These are phyloP conservation scores for Leontopithecus rosalia DNA, from an alignment of 2,797 vertebrate genomes.

Conservation along the genomic window DNA sequence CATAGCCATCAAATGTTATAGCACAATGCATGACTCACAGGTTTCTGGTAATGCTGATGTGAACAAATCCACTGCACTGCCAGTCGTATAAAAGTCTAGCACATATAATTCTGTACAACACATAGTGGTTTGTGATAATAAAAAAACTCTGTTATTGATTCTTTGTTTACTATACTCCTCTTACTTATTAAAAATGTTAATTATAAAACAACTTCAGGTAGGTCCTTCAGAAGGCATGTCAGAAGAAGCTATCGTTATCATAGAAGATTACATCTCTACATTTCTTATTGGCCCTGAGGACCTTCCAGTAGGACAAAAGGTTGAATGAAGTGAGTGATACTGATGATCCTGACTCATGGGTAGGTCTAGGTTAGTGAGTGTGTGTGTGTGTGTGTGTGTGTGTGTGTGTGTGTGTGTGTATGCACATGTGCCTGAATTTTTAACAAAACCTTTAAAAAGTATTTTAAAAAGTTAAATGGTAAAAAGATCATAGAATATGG, in stretches of 20 bases:
- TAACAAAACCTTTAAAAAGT: background rate
- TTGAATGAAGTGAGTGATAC: background rate
- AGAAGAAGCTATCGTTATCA: background rate
- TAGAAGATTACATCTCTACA: background rate
- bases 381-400: background rate
- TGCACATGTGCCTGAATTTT: background rate
- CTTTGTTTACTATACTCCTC: background rate
- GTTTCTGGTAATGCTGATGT: background rate
- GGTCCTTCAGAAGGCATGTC: background rate
- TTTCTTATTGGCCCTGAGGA: background rate
- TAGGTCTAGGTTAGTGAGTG: background rate
- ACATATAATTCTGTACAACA: background rate
- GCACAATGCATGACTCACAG: background rate
- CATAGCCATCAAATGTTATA: background rate
- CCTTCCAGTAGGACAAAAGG: background rate
- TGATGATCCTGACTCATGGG: background rate
- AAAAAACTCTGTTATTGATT: background rate
- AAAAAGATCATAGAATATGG: background rate
- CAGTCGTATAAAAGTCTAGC: background rate
- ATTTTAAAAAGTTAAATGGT: background rate
- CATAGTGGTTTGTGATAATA: background rate
- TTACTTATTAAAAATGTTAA: background rate
- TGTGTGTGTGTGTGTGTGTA: too few relatives aligned
- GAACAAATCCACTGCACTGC: background rate
- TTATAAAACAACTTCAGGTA: background rate